Base-by-base conservation (phyloP, 2,113 vertebrate genomes). In the Varanus salvator region DNA sequence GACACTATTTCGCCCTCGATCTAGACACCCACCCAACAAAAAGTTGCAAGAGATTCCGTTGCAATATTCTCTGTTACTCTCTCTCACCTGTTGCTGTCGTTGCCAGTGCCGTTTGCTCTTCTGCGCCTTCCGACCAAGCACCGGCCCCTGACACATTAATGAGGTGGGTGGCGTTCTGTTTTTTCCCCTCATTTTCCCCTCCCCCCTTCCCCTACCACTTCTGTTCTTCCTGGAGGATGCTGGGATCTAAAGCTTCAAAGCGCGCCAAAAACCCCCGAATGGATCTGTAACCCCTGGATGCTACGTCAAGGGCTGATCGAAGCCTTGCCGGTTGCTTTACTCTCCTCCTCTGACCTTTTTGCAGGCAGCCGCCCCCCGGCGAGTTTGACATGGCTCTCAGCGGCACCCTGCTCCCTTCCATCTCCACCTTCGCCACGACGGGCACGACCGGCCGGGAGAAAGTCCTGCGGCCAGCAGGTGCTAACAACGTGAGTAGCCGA, bases 361-460 rank as follows among this genome's bases (percentile, higher is more conserved):
- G 87, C 97, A 98, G 98, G 98, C 98, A 98, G 97, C 98, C 98
- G 96, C 97, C 98, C 95, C 97, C 98, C 95, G 98, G 97, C 97
- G 98, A 98, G 96, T 97, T 98, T 94, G 98, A 99, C 96, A 99
- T 99, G 99, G 98, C 98, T 94, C 97, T 99, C 97, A 98, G 98
- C 95, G 98, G 98, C 92, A 98, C 98, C 3, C 98, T 99, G 87
- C 97, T 99, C 91, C 98, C 98, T 50, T 98, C 98, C 90, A 98
- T 99, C 95, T 97, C 98, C 94, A 98, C 98, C 92, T 99, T 99
- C 92, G 97, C 98, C 91, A 96, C 98, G 93, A 97, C 98, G 93
- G 97, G 97, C 93, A 96, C 98, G 87, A 94, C 96, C 85, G 96
- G 97, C 96, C 98, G 98, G 94, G 98, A 97, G 92, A 98, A 98